Conservation (phyloP, 2,888 invertebrate species). For the Smittia aterrima region DNA sequence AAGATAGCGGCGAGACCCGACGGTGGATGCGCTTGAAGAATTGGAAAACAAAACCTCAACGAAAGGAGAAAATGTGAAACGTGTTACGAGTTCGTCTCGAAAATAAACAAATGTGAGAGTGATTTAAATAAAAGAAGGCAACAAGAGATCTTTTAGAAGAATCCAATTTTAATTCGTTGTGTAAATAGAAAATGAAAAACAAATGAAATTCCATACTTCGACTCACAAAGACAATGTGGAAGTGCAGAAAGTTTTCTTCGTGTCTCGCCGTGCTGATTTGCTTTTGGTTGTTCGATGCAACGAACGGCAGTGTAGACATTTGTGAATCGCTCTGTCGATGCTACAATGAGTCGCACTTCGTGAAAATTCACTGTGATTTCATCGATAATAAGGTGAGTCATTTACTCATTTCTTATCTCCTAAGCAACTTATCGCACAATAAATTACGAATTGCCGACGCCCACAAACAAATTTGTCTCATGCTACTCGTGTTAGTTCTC, state of each 20-base stretch:
- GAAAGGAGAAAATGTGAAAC: slow-evolving; percentile 22
- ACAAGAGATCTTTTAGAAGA: neutral
- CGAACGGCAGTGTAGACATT: slow-evolving; percentile 24
- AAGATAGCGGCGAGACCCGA: too few relatives aligned
- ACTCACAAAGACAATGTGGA: slow-evolving; percentile 31
- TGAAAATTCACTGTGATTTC: slow-evolving; percentile 36
- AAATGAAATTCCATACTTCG: slow-evolving; percentile 31
- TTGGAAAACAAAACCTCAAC: too few relatives aligned
- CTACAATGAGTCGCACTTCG: slow-evolving; percentile 15
- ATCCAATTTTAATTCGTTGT: neutral
- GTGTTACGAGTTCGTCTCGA: slow-evolving; percentile 29
- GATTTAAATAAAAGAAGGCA: neutral
- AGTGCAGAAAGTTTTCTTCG: slow-evolving; percentile 1
- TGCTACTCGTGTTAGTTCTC: too few relatives aligned
- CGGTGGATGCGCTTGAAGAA: too few relatives aligned
- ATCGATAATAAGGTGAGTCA: slow-evolving; percentile 38
- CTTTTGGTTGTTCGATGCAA: neutral
- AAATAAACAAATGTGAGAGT: slow-evolving; percentile 24
- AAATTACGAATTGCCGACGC: too few relatives aligned
- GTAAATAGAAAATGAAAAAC: slow-evolving; percentile 12
- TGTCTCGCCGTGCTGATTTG: neutral
- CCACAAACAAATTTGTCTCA: too few relatives aligned
- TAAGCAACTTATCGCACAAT: too few relatives aligned
- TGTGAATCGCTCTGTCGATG: slow-evolving; percentile 33
- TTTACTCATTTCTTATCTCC: too few relatives aligned